phyloP scores from a whole-genome alignment of 2,888 invertebrate genomes.

The Drosophila melanosoma region DNA sequence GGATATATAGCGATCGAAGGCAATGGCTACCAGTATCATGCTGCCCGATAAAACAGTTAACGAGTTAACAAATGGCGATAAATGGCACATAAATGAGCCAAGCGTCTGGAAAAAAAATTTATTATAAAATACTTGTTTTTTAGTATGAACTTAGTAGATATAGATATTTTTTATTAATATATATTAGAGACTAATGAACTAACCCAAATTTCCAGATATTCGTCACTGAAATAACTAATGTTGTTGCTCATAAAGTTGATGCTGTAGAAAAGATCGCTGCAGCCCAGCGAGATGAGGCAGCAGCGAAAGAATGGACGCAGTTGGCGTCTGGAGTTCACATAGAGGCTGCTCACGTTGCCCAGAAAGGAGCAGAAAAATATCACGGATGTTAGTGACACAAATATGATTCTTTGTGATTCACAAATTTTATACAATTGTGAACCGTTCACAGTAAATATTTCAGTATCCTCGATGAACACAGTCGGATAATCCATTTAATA shows the following conservation, averaged over 20 bases:
- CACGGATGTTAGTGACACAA: conserved; percentile 52
- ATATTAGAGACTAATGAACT: conserved; percentile 27
- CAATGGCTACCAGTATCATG: conserved; percentile 86
- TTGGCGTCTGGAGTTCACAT: conserved; percentile 83
- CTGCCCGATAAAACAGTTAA: conserved; percentile 86
- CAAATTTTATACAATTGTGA: conserved; percentile 62
- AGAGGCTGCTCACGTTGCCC: conserved; percentile 77
- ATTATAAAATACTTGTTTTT: neutral
- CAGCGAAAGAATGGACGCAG: conserved; percentile 86
- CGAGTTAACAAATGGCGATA: conserved; percentile 86
- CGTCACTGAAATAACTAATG: conserved; percentile 73
- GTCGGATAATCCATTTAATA: conserved; percentile 51
- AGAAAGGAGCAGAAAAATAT: conserved; percentile 63
- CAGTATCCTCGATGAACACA: conserved; percentile 5
- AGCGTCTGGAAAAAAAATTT: conserved; percentile 80
- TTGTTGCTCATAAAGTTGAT: conserved; percentile 72
- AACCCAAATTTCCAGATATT: conserved; percentile 82
- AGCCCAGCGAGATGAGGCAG: conserved; percentile 85
- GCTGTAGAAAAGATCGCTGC: conserved; percentile 85
- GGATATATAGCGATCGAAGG: conserved; percentile 86
- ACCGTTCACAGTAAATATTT: conserved; percentile 35
- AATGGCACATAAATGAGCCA: conserved; percentile 85
- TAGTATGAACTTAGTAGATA: neutral
- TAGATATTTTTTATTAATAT: neutral
- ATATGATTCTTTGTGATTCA: conserved; percentile 41